Evolutionary conservation across 2,888 invertebrate species (phyloP), one percentile per base, ranked within the genome.

Genomic region (Mactromeris polynyma): DNA sequence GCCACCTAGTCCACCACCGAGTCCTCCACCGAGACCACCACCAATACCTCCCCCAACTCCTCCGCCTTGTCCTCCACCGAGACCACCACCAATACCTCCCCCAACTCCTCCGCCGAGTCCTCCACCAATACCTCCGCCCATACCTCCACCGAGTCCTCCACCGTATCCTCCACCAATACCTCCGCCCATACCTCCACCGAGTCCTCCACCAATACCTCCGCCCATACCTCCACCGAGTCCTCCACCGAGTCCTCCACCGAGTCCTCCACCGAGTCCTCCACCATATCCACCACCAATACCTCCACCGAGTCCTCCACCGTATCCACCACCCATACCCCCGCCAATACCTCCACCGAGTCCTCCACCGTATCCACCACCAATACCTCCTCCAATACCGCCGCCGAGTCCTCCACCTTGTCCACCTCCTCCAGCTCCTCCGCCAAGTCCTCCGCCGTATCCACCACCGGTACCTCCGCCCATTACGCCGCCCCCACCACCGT

Each of bases 1-100:
- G n/a, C n/a, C n/a, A n/a, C n/a, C n/a, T n/a, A n/a, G n/a, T n/a
- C n/a, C n/a, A n/a, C n/a, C n/a, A n/a, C n/a, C n/a, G n/a, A n/a
- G n/a, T n/a, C n/a, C n/a, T n/a, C n/a, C n/a, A n/a, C n/a, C 58
- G 33, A 64, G 51, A 36, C 87, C 31, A 83, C 81, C 33, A 51
- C 83, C 33, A 31, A 42, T 21, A 19, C 77, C 42, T 36, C 87
- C 77, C 4, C 87, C 42, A 54, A 46, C 64, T 78, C 87, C 79
- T 26, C 81, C 81, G 14, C 46, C 33, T 77, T 17, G 77, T 77
- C 26, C 33, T 38, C n/a, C n/a, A n/a, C n/a, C n/a, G n/a, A n/a
- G n/a, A 14, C 82, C 82, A 3, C 51, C 58, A 17, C 26, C 58
- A 17, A 26, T 58, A 14, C 73, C 73, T 2, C 54, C 54, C 21